Evolutionary conservation across 2,797 vertebrate genomes (phyloP), one percentile per base, ranked within the genome.

Genomic region (Melanotaenia trifasciata): DNA sequence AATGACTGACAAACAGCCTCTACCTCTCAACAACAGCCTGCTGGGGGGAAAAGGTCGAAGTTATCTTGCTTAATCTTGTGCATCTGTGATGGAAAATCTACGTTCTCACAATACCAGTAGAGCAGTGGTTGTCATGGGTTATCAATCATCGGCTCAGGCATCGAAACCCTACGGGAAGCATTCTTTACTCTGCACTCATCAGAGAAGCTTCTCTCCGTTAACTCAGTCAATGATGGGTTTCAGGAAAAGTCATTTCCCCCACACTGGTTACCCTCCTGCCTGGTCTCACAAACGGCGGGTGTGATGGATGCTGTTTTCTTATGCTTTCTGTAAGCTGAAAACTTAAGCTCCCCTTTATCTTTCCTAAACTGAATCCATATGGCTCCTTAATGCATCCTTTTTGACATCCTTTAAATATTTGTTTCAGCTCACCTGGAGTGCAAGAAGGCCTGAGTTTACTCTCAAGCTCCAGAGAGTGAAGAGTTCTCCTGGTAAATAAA

Each of bases 221-320:
- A 91, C 87, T 88, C 84, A 86, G 87, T 88, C 90, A 88, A 91
- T 90, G 91, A 92, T 86, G 90, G 90, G 84, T 89, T 88, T 90
- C 85, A 79, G 67, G 73, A 79, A 87, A 91, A 90, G 87, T 73
- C 83, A 89, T 92, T 89, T 88, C 81, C 84, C 89, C 86, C 86
- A 79, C 81, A 74, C 87, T 85, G 89, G 30, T 80, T 85, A 72
- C 80, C 77, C 80, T 77, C 36, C 30, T 16, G 65, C 86, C 50
- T 50, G 54, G 47, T 67, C 69, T 70, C 69, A 54, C 84, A 71
- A 86, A 87, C 90, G 78, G 81, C 74, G 75, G 76, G 81, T 50
- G 72, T 86, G 88, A 91, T 84, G 80, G 64, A 90, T 87, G 79
- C 56, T 30, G 10, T 67, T 77, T 78, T 76, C 74, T 47, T 38